Evolutionary conservation across 2,113 vertebrate genomes (phyloP).

Genomic region (Protomyctophum bolini): DNA sequence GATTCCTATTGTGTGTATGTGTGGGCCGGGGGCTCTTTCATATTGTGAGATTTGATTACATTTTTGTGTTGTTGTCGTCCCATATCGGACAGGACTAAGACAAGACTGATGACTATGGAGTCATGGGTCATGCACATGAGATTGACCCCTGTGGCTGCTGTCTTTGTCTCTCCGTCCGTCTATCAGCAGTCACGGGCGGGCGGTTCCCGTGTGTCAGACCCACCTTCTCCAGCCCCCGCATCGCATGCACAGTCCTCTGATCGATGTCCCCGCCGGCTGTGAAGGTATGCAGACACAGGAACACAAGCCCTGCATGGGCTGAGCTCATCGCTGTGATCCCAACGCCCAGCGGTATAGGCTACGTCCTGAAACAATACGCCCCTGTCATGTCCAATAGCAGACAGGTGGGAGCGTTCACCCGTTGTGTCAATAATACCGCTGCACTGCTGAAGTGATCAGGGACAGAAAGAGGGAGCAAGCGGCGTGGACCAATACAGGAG

Average conservation of each 20-base stretch:
- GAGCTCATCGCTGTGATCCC: slow-evolving; percentile 22
- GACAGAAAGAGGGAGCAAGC: slow-evolving; percentile 26
- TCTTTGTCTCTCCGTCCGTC: background rate
- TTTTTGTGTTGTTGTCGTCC: background rate
- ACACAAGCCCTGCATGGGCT: slow-evolving; percentile 24
- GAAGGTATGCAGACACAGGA: slow-evolving; percentile 41
- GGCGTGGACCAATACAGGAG: slow-evolving; percentile 24
- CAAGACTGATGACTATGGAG: background rate
- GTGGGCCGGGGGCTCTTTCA: too few relatives aligned
- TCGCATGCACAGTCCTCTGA: background rate
- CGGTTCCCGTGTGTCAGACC: slow-evolving; percentile 12
- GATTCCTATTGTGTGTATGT: too few relatives aligned
- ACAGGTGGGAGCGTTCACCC: slow-evolving; percentile 50
- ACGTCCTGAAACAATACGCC: slow-evolving; percentile 40
- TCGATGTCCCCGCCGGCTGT: slow-evolving; percentile 18
- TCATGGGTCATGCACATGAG: background rate
- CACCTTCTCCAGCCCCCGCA: background rate
- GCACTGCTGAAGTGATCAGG: slow-evolving; percentile 45
- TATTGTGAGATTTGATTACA: too few relatives aligned
- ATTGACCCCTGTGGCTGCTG: background rate
- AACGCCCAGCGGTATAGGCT: background rate
- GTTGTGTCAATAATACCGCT: slow-evolving; percentile 26
- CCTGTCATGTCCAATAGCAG: slow-evolving; percentile 24
- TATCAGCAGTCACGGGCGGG: background rate
- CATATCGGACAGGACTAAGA: background rate